phyloP scores from a whole-genome alignment of 2,888 invertebrate genomes.

The Micropterix aruncella region DNA sequence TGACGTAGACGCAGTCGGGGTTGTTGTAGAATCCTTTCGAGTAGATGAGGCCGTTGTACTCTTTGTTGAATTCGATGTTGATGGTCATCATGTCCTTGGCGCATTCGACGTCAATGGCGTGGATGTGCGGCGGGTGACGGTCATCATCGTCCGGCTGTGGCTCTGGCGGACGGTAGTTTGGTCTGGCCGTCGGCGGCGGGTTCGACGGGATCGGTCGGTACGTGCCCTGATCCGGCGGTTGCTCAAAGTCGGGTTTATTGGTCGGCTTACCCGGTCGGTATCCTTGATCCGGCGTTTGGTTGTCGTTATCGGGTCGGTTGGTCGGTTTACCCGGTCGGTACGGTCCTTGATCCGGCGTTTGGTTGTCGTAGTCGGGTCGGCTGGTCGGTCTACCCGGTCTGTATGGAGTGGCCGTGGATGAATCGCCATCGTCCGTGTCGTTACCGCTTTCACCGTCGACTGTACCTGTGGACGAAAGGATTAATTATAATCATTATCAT shows the following conservation, averaged over 20 bases:
- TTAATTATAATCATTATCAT: too few relatives aligned
- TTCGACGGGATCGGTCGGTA: conserved; percentile 10
- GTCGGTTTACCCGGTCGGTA: conserved; percentile 10
- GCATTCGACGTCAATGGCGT: conserved; percentile 60
- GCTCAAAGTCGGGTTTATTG: conserved; percentile 11
- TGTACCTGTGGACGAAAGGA: too few relatives aligned
- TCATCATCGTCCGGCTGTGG: conserved; percentile 37
- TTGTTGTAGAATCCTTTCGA: conserved; percentile 60
- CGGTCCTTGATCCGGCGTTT: conserved; percentile 6
- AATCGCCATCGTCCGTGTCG: conserved; percentile 6
- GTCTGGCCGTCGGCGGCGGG: conserved; percentile 11
- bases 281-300: conserved; percentile 7
- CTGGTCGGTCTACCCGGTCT: conserved; percentile 8
- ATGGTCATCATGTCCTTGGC: conserved; percentile 75
- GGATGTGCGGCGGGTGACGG: conserved; percentile 63
- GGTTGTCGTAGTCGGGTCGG: conserved; percentile 3
- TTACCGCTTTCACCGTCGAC: too few relatives aligned
- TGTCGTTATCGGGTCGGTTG: conserved; percentile 4
- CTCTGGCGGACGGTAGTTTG: conserved; percentile 11
- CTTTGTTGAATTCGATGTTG: conserved; percentile 61
- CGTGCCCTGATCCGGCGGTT: conserved; percentile 12
- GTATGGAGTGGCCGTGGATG: conserved; percentile 13
- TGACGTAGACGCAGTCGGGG: conserved; percentile 58
- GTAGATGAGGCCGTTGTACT: conserved; percentile 66
- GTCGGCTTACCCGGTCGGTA: conserved; percentile 10